Conservation (phyloP, 2,888 invertebrate genomes). For the Apotomis betuletana region DNA sequence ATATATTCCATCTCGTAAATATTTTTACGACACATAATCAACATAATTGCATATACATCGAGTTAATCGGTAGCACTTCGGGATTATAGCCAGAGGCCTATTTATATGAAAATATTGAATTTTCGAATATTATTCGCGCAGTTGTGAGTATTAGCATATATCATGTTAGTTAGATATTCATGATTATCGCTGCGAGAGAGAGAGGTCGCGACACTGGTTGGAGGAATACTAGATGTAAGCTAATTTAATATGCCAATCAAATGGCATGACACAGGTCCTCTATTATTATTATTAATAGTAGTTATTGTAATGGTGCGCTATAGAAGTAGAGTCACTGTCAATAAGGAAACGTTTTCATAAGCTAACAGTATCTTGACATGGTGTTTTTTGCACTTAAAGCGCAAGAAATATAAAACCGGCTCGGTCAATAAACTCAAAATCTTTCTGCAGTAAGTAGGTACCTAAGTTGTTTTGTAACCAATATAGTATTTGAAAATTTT, state of each 20-base stretch:
- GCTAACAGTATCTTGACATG: not conserved
- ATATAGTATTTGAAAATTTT: too few species aligned
- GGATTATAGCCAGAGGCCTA: not conserved
- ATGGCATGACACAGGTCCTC: not conserved
- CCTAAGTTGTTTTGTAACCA: too few species aligned
- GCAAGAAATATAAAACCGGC: too few species aligned
- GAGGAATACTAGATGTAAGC: not conserved
- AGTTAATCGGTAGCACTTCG: conserved; percentile 21
- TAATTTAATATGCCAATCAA: not conserved
- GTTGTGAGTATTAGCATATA: conserved; percentile 10
- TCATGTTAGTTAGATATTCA: not conserved
- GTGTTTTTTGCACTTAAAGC: not conserved
- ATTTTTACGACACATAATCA: conserved; percentile 12
- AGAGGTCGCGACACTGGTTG: conserved; percentile 4
- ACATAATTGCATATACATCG: conserved; percentile 18
- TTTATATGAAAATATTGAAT: conserved; percentile 18
- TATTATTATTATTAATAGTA: not conserved
- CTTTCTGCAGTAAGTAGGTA: too few species aligned
- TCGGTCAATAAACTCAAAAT: too few species aligned
- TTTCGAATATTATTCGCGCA: conserved; percentile 5
- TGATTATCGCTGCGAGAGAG: not conserved
- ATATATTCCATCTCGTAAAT: conserved; percentile 22
- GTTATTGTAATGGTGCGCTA: not conserved
- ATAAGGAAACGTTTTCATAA: not conserved
- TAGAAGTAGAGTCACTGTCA: not conserved